A percentile compares a stretch with the other conserved stretches of the same genome.
Evolutionary conservation across 2,113 vertebrate species (phyloP).

Genomic region (Dicrurus megarhynchus): DNA sequence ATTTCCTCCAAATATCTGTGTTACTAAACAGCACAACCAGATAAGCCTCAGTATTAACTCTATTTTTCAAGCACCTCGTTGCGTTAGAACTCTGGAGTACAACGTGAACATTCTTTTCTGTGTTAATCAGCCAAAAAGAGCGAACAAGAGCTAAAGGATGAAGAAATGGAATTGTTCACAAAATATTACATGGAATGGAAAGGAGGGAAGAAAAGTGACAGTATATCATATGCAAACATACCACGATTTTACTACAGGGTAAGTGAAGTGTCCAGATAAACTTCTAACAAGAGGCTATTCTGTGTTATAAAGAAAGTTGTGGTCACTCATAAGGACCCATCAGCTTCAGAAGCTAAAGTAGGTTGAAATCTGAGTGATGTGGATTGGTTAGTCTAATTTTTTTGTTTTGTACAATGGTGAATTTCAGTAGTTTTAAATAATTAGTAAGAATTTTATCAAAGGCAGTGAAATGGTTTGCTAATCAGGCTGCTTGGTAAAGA

Average conservation of each 20-base stretch:
- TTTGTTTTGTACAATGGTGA: background rate
- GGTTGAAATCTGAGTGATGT: background rate
- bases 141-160: slow-evolving; percentile 88
- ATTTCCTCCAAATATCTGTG: rapidly evolving
- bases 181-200: slow-evolving; percentile 94
- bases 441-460: background rate
- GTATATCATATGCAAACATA: slow-evolving; percentile 82
- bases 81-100: background rate
- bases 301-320: background rate
- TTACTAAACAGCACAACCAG: too few species aligned
- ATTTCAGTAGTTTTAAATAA: background rate
- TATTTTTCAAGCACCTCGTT: background rate
- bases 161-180: slow-evolving; percentile 90
- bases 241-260: slow-evolving; percentile 97
- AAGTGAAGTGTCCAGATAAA: slow-evolving; percentile 26
- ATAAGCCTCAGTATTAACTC: background rate
- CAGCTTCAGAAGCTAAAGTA: background rate
- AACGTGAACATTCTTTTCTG: background rate
- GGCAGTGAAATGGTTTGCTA: background rate
- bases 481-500: background rate
- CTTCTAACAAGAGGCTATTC: background rate
- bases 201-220: slow-evolving; percentile 77
- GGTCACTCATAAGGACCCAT: background rate
- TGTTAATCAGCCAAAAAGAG: slow-evolving; percentile 78
- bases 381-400: background rate